Evolutionary conservation across 2,888 invertebrate species (phyloP), one percentile per base, ranked within the genome.

Genomic region (Heliconius hortense): DNA sequence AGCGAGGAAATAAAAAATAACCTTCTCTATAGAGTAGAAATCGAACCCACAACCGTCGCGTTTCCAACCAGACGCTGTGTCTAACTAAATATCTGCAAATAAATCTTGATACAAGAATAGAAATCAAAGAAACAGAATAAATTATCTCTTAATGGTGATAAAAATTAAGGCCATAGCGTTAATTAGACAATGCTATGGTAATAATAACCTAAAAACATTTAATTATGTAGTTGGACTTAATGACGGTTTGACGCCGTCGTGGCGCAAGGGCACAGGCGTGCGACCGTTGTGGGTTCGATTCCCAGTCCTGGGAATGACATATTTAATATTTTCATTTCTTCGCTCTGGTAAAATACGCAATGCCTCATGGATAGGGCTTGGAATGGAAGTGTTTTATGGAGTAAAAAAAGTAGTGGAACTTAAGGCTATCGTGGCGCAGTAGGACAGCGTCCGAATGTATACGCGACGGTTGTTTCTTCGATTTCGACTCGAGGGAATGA

Each of bases 121-220:
- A 69, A 31, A 31, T n/a, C 53, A 69, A 56, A 56, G 39, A 69
- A n/a, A 56, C 24, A 24, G 31, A 35, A 56, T 56, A 70, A 70
- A 70, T 70, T 70, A 69, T 26, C 18, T 71, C 26, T 26, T 21
- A 18, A 39, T 26, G 26, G 26, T 4, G 60, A 24, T 43, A 71
- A 59, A 39, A 59, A 71, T 39, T 26, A 60, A 71, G 71, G 71
- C 21, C 60, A 60, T 28, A 2, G 18, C 59, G 39, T 43, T 60
- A 71, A 71, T 71, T 60, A 26, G 59, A 71, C 60, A 71, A 71
- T 71, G 18, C 24, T 43, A 43, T 39, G 26, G 10, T 71, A 60
- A 43, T 60, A 26, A 71, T 60, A 18, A 71, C 71, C 60, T 60
- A 39, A 21, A 71, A 71, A 71, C 18, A 59, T 24, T 60, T 39